phyloP scores from a whole-genome alignment of 53 echinoderm and acorn worm species.

The Patiria pectinifera region DNA sequence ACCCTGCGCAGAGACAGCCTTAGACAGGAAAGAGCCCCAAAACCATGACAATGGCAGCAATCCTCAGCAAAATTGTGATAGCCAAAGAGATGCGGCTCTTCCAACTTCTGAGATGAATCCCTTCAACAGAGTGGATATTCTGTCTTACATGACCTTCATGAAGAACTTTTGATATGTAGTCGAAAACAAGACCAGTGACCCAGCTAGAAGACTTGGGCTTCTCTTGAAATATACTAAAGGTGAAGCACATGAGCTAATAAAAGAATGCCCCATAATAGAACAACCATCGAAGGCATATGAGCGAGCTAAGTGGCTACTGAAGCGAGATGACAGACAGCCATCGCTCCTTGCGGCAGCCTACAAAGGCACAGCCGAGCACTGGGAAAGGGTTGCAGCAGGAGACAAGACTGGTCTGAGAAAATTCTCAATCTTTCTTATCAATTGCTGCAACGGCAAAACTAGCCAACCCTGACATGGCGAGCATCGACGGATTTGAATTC shows the following conservation, averaged over 20 bases:
- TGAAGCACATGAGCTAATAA: slow-evolving; percentile 69
- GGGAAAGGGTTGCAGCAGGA: slow-evolving; percentile 34
- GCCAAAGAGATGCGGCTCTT: slow-evolving; percentile 1
- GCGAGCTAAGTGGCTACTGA: slow-evolving; percentile 47
- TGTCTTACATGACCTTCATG: slow-evolving; percentile 16
- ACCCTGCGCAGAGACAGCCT: not conserved
- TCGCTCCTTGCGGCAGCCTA: slow-evolving; percentile 59
- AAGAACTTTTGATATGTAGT: slow-evolving; percentile 14
- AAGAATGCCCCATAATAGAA: slow-evolving; percentile 51
- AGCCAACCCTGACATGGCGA: slow-evolving; percentile 40
- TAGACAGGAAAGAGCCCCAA: no score
- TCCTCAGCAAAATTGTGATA: slow-evolving; percentile 4
- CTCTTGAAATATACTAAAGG: slow-evolving; percentile 60
- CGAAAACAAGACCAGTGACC: slow-evolving; percentile 54
- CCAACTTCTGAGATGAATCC: slow-evolving; percentile 5
- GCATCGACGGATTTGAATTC: slow-evolving; percentile 55
- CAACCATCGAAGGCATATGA: slow-evolving; percentile 44
- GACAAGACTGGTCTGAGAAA: slow-evolving; percentile 59
- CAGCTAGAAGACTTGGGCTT: slow-evolving; percentile 59
- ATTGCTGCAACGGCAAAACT: slow-evolving; percentile 62
- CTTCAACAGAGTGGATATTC: not conserved
- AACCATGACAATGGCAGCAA: slow-evolving; percentile 5
- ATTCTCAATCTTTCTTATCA: slow-evolving; percentile 68
- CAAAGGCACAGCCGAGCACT: slow-evolving; percentile 53
- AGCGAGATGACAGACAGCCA: slow-evolving; percentile 65